These are phyloP conservation scores for Percopsis omiscomaycus DNA, from an alignment of 2,797 vertebrate genomes.

Conservation along the genomic window DNA sequence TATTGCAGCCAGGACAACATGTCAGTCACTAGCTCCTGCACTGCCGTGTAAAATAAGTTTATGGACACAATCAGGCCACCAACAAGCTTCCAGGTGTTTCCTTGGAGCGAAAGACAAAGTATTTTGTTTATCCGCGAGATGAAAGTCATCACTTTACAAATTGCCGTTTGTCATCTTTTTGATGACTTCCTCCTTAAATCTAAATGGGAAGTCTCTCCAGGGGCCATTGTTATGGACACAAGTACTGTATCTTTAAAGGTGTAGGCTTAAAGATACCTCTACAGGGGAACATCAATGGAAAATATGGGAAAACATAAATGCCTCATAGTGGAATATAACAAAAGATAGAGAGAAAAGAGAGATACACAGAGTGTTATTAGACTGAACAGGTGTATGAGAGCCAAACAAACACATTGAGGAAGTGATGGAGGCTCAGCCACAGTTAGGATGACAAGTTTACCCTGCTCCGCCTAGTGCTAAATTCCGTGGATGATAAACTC, in stretches of 20 bases:
- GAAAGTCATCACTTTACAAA: conserved; percentile 17
- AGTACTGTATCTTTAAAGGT: too few species aligned
- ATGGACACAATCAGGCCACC: too few species aligned
- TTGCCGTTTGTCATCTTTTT: too few species aligned
- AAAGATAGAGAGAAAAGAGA: conserved; percentile 36
- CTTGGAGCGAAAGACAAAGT: background rate
- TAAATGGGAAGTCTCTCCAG: conserved; percentile 2
- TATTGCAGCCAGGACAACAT: too few species aligned
- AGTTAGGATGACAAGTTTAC: conserved; percentile 53
- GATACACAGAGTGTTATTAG: conserved; percentile 19
- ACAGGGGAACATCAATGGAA: too few species aligned
- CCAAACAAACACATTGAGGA: conserved; percentile 44
- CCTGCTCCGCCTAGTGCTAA: conserved; percentile 42
- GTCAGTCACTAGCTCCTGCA: too few species aligned
- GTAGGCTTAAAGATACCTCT: too few species aligned
- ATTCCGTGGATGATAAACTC: conserved; percentile 38
- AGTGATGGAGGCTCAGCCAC: conserved; percentile 59
- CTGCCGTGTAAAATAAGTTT: too few species aligned
- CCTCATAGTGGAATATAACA: background rate
- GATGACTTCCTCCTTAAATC: too few species aligned
- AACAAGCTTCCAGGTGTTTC: conserved; percentile 9
- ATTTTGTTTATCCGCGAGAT: conserved; percentile 3
- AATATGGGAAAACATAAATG: background rate
- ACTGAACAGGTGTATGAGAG: conserved; percentile 46
- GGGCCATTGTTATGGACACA: background rate